Evolutionary conservation across 2,888 invertebrate species (phyloP), one percentile per base, ranked within the genome.

Genomic region (Hedychridium roseum): DNA sequence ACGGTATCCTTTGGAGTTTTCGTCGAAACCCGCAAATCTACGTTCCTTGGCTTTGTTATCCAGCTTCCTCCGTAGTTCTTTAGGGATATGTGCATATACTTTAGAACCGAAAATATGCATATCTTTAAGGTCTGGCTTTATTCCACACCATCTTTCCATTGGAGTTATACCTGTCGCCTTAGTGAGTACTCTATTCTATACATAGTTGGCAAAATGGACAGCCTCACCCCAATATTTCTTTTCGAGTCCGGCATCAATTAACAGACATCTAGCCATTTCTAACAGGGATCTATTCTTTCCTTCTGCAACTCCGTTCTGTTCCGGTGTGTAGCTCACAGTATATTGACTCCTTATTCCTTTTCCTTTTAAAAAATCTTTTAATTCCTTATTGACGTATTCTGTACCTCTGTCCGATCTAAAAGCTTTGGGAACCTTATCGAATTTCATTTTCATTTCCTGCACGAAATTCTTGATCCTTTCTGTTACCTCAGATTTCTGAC

Each of bases 181-280:
- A 23, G 50, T 50, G 20, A 47, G 52, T 5, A 38, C 28, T 9
- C 57, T 37, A 30, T 71, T 71, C 43, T 59, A 56, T 9, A 64
- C 23, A 32, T 65, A 57, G 23, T 54, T 49, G 7, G 65, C 68
- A 7, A 64, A 58, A 12, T 45, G 45, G 2, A 66, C 54, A 6
- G 71, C 66, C 44, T 73, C 73, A 26, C 64, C 66, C 66, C 68
- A 73, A 37, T 64, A 63, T 3, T 15, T 20, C 6, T 58, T 23
- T 3, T 57, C 43, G 6, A 70, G 32, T 5, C 54, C 56, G 9
- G 66, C 56, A 27, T 68, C 64, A 2, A 54, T 43, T 3, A 72
- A 41, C 58, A 72, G 61, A 9, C 60, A 62, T 20, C 69, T 48
- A 7, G 60, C 62, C 39, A 57, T 58, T 30, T 66, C 69, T 5